Conservation (phyloP, 2,113 vertebrate species). For the Ciconia maguari region DNA sequence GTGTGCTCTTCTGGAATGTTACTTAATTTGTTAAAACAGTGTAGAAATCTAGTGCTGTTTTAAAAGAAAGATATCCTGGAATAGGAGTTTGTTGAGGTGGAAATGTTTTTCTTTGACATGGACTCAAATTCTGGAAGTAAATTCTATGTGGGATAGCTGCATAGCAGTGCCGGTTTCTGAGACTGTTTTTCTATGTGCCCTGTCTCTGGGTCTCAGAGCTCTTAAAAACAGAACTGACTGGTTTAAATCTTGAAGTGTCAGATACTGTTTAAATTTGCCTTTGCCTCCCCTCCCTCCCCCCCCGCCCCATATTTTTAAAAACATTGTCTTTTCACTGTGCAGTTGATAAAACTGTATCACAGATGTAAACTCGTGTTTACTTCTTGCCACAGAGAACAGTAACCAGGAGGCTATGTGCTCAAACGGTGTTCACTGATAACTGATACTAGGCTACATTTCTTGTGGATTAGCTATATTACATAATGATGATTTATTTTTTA, state of each 20-base stretch:
- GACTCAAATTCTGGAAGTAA: not conserved
- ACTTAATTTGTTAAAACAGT: not conserved
- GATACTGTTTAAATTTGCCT: not conserved
- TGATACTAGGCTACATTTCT: not conserved
- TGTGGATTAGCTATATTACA: not conserved
- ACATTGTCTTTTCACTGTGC: not conserved
- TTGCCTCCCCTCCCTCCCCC: not conserved
- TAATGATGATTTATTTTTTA: not conserved
- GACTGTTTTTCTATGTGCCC: not conserved
- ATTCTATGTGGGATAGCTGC: not conserved
- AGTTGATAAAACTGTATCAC: not conserved
- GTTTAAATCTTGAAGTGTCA: not conserved
- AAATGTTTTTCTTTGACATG: not conserved
- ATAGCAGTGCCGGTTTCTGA: not conserved
- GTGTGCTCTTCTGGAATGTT: conserved; percentile 25
- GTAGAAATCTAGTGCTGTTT: not conserved
- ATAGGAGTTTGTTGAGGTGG: not conserved
- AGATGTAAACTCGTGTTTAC: not conserved
- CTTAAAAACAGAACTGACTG: not conserved
- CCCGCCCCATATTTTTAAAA: not conserved
- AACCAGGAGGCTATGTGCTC: not conserved
- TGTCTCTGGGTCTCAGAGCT: not conserved
- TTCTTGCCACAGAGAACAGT: not conserved
- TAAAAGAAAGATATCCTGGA: not conserved
- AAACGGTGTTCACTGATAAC: not conserved